Base-by-base conservation (phyloP, 2,888 invertebrate species). In the Lamellibrachia columna region DNA sequence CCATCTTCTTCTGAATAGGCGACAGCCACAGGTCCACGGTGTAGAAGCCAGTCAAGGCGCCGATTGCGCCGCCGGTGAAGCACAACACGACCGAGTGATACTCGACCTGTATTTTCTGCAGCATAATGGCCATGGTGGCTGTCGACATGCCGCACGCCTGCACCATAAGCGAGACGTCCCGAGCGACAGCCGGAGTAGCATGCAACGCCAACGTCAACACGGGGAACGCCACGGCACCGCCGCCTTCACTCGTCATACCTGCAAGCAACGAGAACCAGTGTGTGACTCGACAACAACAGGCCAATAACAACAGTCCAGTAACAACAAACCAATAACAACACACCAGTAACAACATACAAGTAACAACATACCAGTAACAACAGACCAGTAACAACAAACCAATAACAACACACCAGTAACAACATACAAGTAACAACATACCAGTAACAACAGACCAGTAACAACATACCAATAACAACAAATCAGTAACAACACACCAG, bases 1-100 rank as follows among this genome's bases (percentile, higher is more conserved):
- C 93, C 95, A 96, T 96, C 92, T 96, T 96, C 93, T 96, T 96
- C 92, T 94, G 94, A 0, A 95, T 93, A 2, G 94, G 94, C 1
- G 94, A 93, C 90, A 96, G 94, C 28, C 94, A 90, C 6, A 94
- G 94, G 90, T 95, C 95, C 52, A 96, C 92, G 52, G 93, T 93
- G 91, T 94, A 92, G 75, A 96, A 94, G 3, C 96, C 96, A 95
- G 95, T 75, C 52, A 96, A 94, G 91, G 95, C 94, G 52, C 96
- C 96, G 4, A 95, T 95, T 58, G 95, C 94, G 7, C 95, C 95
- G 53, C 95, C 96, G 8, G 95, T 9, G 8, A 94, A 93, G 92
- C 93, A 93, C 90, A 92, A 90, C 40, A 93, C 92, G 58, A 96
- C 95, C 7, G 96, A 95, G 11, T 94, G 93, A 93, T 95, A 94